phyloP scores from a whole-genome alignment of 2,888 invertebrate genomes.

The Dusona sp. region DNA sequence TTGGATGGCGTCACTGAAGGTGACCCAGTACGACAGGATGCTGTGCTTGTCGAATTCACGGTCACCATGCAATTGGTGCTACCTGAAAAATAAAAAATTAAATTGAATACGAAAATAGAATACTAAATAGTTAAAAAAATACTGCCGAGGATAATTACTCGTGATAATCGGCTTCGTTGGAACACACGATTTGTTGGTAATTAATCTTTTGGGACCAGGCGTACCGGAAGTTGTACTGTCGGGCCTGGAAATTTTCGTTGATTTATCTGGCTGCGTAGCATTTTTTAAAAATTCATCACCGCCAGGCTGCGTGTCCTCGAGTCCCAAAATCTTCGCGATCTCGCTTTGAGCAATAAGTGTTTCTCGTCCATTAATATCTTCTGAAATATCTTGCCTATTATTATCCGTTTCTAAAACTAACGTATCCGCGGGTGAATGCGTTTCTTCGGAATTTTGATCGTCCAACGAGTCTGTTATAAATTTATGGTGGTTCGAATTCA shows the following conservation, averaged over 20 bases:
- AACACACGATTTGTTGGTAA: conserved; percentile 62
- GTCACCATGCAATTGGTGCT: conserved; percentile 71
- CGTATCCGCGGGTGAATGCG: conserved; percentile 20
- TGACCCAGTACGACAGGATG: conserved; percentile 79
- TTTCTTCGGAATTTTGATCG: conserved; percentile 18
- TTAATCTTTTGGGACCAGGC: conserved; percentile 49
- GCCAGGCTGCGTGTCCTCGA: conserved; percentile 26
- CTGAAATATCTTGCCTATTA: conserved; percentile 38
- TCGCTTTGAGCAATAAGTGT: conserved; percentile 35
- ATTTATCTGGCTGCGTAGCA: conserved; percentile 24
- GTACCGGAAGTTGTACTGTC: conserved; percentile 59
- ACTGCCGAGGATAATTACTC: conserved; percentile 64
- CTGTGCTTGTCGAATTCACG: conserved; percentile 73
- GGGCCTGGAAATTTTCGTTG: conserved; percentile 62
- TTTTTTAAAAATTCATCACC: conserved; percentile 7
- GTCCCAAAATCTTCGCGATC: conserved; percentile 36
- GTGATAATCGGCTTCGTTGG: conserved; percentile 70
- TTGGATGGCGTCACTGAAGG: conserved; percentile 74
- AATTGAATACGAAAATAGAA: conserved; percentile 9
- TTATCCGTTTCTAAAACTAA: conserved; percentile 13
- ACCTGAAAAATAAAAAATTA: conserved; percentile 58
- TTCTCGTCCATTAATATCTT: conserved; percentile 34
- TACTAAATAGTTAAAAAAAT: not conserved
- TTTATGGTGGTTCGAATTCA: conserved; percentile 48
- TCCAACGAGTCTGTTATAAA: conserved; percentile 28